Evolutionary conservation across 2,888 invertebrate genomes (phyloP).

Genomic region (Pseudococcus jackbeardsleyi): DNA sequence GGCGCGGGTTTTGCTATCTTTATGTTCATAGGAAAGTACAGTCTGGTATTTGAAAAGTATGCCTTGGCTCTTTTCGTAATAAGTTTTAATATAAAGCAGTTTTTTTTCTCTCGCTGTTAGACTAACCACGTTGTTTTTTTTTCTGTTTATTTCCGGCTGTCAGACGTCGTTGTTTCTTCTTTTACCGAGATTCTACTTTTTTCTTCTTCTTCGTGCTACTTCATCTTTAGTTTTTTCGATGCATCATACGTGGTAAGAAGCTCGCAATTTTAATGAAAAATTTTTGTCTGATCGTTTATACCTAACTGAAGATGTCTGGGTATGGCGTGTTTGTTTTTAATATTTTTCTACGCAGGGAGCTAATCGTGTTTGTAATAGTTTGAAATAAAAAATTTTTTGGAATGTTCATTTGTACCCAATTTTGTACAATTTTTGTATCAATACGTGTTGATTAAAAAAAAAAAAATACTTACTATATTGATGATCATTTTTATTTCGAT

Average conservation of each 20-base stretch:
- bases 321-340: constrained; percentile 32
- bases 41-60: constrained; percentile 46
- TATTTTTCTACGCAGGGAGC: constrained; percentile 12
- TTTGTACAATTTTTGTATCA: too few relatives aligned
- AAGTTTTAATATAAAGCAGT: constrained; percentile 55
- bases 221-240: constrained; percentile 14
- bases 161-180: constrained; percentile 45
- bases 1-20: constrained; percentile 40
- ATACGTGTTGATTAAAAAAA: too few relatives aligned
- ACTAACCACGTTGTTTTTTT: constrained; percentile 44
- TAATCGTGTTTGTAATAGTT: not conserved
- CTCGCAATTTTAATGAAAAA: constrained; percentile 36
- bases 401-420: not conserved
- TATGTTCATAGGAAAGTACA: constrained; percentile 48
- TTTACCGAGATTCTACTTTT: not conserved
- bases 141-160: constrained; percentile 51
- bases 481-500: not conserved
- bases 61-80: constrained; percentile 54
- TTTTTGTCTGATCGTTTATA: not conserved
- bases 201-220: not conserved
- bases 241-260: constrained; percentile 23
- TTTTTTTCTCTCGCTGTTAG: constrained; percentile 40
- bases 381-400: not conserved
- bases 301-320: not conserved
- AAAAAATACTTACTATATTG: not conserved